phyloP scores from a whole-genome alignment of 2,797 vertebrate species.

The Danio tinwini region DNA sequence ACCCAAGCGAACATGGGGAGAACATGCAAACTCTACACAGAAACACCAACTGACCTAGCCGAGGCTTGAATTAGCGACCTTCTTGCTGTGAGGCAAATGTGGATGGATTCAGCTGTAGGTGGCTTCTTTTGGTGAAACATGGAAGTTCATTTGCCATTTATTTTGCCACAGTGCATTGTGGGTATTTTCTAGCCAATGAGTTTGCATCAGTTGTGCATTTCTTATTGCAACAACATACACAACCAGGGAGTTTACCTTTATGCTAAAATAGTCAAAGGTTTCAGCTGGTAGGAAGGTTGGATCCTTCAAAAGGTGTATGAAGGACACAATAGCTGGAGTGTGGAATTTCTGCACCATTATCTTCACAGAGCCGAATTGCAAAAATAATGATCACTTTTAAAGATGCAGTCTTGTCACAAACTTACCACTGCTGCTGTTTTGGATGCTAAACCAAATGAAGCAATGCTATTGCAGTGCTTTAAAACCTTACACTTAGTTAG shows the following conservation, averaged over 20 bases:
- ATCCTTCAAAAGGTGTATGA: not conserved
- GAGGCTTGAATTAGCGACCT: no score
- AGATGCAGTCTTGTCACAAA: not conserved
- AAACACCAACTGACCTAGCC: no score
- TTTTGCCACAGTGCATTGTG: no score
- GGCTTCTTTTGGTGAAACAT: no score
- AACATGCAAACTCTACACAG: no score
- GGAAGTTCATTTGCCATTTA: no score
- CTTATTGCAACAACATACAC: no score
- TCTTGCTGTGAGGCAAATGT: no score
- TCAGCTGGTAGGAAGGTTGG: not conserved
- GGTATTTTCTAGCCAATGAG: no score
- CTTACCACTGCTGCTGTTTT: not conserved
- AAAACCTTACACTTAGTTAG: not conserved
- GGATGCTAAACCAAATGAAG: not conserved
- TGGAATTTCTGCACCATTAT: conserved; percentile 9
- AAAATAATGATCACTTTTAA: conserved; percentile 13
- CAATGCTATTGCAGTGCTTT: not conserved
- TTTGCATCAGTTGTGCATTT: no score
- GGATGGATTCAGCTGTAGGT: no score
- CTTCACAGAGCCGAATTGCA: not conserved
- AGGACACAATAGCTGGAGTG: conserved; percentile 7
- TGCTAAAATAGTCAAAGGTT: not conserved
- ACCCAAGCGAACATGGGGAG: no score
- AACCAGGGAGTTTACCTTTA: not conserved